Conservation (phyloP, 2,888 invertebrate genomes). For the Apodemia zela region DNA sequence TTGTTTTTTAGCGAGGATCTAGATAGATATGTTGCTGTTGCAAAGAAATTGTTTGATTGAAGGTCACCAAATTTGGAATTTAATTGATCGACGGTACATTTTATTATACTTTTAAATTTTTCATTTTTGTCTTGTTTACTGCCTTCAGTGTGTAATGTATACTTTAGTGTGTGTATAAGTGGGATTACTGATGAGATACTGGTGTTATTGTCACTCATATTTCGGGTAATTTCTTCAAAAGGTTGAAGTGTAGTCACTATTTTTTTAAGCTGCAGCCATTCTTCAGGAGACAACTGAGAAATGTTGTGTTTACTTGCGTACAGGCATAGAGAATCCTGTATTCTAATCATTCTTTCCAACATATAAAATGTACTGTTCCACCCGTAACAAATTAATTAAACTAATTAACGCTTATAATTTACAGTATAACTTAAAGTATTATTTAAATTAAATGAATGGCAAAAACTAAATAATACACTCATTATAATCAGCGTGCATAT, state of each 20-base stretch:
- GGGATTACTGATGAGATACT: slow-evolving; percentile 1
- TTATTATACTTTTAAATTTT: neutral
- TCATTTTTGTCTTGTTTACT: neutral
- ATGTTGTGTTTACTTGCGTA: slow-evolving; percentile 8
- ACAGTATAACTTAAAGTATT: neutral
- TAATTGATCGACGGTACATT: neutral
- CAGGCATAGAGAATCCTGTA: slow-evolving; percentile 10
- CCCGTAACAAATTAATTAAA: slow-evolving; percentile 13
- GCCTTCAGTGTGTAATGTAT: neutral
- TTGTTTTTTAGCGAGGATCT: slow-evolving; percentile 20
- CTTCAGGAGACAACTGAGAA: neutral
- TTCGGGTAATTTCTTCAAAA: slow-evolving; percentile 14
- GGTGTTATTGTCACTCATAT: slow-evolving; percentile 1
- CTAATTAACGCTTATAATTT: neutral
- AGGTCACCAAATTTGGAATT: slow-evolving; percentile 17
- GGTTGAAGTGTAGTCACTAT: slow-evolving; percentile 5
- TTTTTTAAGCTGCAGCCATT: slow-evolving; percentile 8
- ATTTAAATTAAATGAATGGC: neutral
- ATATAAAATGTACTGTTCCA: slow-evolving; percentile 15
- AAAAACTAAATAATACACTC: no score
- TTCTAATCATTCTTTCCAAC: slow-evolving; percentile 15
- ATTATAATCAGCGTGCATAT: no score
- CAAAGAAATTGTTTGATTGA: slow-evolving; percentile 5
- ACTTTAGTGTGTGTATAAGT: neutral
- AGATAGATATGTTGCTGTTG: slow-evolving; percentile 12